Base-by-base conservation (phyloP, 2,888 invertebrate species). In the Elysia crispata region DNA sequence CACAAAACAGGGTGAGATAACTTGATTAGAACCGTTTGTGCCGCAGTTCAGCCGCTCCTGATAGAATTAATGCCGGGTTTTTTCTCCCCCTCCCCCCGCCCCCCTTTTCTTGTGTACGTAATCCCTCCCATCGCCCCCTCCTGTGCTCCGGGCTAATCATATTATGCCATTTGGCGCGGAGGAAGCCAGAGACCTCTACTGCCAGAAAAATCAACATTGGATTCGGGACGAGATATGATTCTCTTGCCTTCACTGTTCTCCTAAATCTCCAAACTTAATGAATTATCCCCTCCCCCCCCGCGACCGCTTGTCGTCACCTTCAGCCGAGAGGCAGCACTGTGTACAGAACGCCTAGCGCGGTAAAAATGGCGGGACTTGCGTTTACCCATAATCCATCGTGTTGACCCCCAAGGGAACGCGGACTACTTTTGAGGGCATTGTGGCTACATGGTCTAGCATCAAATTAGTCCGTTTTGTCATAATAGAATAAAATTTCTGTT, bases 21-120 rank as follows among this genome's bases (percentile, higher is more conserved):
- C 67, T n/a, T 30, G 57, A 72, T 77, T 77, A 77, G 72, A 77
- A 33, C 49, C 70, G 77, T 57, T 72, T 72, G 77, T 77, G 77
- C 70, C 77, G 70, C 62, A 70, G 70, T 20, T 33, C 60, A 20
- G 41, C 49, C 50, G 54, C 18, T 1, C 77, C 66, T 81, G 80
- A 83, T 82, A 69, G 57, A 70, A 82, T 82, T 82, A 77, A 70
- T 66, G 64, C 25, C 75, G 50, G 77, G 69, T 76, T 75, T 80
- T 82, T 77, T 82, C 77, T 33, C 30, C 25, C 23, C 67, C 57
- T 72, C 41, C 41, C 41, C 41, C 41, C 41, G 3, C 41, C 41
- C 64, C 57, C 70, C 41, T 70, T 74, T 69, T 30, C 74, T 77
- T 77, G 82, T 82, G 82, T 82, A 82, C 80, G 77, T 77, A 82